Percentiles rank a stretch among this genome's conserved stretches.
These are phyloP conservation scores for Drosophila demipolita DNA, from an alignment of 2,888 invertebrate species.

Conservation along the genomic window DNA sequence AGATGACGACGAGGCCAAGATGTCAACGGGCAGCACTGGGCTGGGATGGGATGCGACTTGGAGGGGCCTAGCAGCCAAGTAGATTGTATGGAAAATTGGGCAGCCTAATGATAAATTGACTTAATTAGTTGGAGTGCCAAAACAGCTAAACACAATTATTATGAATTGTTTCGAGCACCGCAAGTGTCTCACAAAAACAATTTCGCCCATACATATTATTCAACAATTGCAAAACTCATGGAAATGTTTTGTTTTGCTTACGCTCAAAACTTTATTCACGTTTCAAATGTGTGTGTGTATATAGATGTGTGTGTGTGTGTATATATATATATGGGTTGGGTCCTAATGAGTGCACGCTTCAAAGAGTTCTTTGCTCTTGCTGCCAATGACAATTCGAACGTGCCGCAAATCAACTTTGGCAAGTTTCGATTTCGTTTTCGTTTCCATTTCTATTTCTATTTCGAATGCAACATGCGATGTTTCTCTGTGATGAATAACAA, in stretches of 20 bases:
- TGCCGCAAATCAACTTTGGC: conserved; percentile 57
- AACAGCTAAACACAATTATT: conserved; percentile 38
- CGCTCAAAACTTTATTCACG: neutral
- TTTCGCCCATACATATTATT: conserved; percentile 1
- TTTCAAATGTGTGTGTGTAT: neutral
- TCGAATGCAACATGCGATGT: conserved; percentile 65
- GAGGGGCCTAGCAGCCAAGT: neutral
- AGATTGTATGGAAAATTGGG: conserved; percentile 46
- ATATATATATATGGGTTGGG: conserved; percentile 15
- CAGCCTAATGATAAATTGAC: conserved; percentile 75
- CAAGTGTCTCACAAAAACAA: conserved; percentile 20
- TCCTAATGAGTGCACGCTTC: conserved; percentile 68
- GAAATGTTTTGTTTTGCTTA: neutral
- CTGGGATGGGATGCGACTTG: neutral
- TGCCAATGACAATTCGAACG: conserved; percentile 37
- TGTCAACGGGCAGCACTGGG: conserved; percentile 29
- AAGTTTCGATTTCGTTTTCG: conserved; percentile 35
- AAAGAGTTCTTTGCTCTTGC: conserved; percentile 25
- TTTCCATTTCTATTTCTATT: conserved; percentile 47
- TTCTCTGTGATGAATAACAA: conserved; percentile 15
- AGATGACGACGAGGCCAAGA: conserved; percentile 60
- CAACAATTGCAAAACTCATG: conserved; percentile 1
- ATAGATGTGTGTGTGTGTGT: too few species aligned
- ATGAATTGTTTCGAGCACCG: conserved; percentile 31
- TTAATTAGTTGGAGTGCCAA: conserved; percentile 76